phyloP scores from a whole-genome alignment of 2,113 vertebrate species.

The Chrysochloris asiatica region DNA sequence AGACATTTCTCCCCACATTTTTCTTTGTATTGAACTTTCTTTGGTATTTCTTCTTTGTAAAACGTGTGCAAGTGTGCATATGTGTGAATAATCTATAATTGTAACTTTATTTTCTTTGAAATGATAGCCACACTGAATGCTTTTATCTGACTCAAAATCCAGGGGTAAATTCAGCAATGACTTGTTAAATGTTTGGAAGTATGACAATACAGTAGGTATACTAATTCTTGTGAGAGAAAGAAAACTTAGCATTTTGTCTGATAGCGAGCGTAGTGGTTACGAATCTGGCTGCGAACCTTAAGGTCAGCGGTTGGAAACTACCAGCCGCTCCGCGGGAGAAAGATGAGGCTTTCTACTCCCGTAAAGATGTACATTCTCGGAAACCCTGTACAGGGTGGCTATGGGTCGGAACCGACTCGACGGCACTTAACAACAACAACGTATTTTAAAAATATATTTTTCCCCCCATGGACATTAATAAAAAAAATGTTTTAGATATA shows the following conservation, averaged over 20 bases:
- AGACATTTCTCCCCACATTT: neutral
- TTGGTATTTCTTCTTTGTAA: constrained; percentile 20
- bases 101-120: constrained; percentile 20
- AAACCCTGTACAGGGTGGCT: no score
- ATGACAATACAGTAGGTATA: neutral
- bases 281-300: no score
- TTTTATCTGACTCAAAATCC: constrained; percentile 36
- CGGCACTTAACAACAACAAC: no score
- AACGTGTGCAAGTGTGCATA: neutral
- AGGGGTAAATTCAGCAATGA: neutral
- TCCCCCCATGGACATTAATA: neutral
- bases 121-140: neutral
- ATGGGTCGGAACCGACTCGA: no score
- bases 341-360: no score
- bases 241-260: neutral
- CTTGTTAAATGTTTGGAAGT: neutral
- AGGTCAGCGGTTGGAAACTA: no score
- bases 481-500: neutral
- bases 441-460: neutral
- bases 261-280: no score
- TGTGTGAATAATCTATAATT: neutral
- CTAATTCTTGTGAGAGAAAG: neutral
- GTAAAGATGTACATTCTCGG: no score
- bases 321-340: no score
- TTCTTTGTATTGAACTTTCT: neutral